Evolutionary conservation across 2,113 vertebrate genomes (phyloP).

Genomic region (Mastomys coucha): DNA sequence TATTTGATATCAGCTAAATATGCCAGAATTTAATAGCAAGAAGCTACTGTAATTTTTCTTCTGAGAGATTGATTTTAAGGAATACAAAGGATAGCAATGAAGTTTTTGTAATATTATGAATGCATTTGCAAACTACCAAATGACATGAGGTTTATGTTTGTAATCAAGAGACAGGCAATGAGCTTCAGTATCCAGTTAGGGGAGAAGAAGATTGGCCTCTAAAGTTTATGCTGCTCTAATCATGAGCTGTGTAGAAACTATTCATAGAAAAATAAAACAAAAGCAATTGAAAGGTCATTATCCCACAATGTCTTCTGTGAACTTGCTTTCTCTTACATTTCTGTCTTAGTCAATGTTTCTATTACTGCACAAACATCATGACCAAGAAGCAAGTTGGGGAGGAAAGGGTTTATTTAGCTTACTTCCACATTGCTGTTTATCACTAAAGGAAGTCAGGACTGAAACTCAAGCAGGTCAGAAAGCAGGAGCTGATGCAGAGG

Average conservation of each 20-base stretch:
- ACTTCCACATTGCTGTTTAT: no score
- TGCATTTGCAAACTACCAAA: conserved; percentile 83
- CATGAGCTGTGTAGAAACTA: conserved; percentile 68
- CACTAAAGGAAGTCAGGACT: no score
- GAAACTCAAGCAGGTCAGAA: no score
- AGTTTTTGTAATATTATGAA: conserved; percentile 82
- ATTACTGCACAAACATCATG: no score
- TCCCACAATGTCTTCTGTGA: not conserved
- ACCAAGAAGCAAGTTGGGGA: no score
- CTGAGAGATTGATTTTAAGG: conserved; percentile 82
- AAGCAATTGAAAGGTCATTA: conserved; percentile 42
- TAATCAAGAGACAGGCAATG: conserved; percentile 63
- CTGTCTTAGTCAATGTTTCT: no score
- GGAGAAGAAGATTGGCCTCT: conserved; percentile 65
- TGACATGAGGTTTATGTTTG: conserved; percentile 73
- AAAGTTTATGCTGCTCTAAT: conserved; percentile 70
- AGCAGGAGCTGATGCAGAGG: no score
- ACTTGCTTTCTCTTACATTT: not conserved
- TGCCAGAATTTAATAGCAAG: conserved; percentile 82
- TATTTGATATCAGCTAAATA: conserved; percentile 84
- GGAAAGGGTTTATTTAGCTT: no score
- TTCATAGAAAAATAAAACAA: conserved; percentile 43
- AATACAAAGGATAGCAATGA: conserved; percentile 82
- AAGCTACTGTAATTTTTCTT: conserved; percentile 83
- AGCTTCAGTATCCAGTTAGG: conserved; percentile 71